Evolutionary conservation across 2,797 vertebrate genomes (phyloP), one percentile per base, ranked within the genome.

Genomic region (Allobates femoralis): DNA sequence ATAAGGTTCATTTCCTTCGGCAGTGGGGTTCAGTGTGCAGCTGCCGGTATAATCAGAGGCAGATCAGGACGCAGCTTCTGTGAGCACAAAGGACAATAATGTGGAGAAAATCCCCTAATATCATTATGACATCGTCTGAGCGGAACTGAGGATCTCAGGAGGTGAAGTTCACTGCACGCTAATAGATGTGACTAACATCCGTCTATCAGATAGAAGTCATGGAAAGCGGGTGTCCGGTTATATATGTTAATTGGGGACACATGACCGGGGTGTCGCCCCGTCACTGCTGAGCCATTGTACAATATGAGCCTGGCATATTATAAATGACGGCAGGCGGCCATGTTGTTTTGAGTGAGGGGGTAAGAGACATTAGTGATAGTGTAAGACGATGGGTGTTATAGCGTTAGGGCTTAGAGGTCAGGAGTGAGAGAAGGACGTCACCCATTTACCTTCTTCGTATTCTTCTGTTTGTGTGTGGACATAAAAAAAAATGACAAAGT

Each of bases 381-480:
- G 26, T 73, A 26, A n/a, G 10, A 23, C 51, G 34, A 71, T 71
- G 26, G 19, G 16, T 56, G 71, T 88, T 88, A 77, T 5, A 56
- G 28, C 41, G 58, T 88, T 81, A 85, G 46, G 37, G 41, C 12
- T 58, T 71, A 53, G 23, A 37, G 23, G 32, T 81, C n/a, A 37
- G 34, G 46, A n/a, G 76, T 60, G 19, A 41, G 66, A 15, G 34
- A 30, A 50, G 12, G 19, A 51, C 37, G 67, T 75, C 12, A 76
- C 32, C 78, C 23, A 71, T 85, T 88, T 88, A 88, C 87, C 87
- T 88, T 88, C 87, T 88, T 88, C 87, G 83, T 88, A 88, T 85
- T 88, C 87, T 88, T 88, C 87, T 88, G 83, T 88, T 77, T 86
- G 6, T 58, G 69, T 37, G 60, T 23, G 76, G 60, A 73, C 34